Conservation (phyloP, 1,140 invertebrate genomes). For the Drosophila leontia region DNA sequence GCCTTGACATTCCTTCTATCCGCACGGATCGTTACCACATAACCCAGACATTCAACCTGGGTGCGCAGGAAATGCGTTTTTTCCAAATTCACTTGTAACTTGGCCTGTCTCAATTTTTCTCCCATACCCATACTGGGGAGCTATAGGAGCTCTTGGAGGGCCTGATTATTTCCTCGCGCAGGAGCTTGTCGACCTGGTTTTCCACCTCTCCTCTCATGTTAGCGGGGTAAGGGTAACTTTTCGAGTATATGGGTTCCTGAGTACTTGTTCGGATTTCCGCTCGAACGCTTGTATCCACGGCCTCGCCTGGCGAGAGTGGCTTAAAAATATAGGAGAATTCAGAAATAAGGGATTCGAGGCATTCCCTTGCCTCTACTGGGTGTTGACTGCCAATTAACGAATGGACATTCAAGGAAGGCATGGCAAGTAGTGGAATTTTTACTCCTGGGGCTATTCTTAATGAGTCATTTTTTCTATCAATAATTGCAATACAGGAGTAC, state of each 20-base stretch:
- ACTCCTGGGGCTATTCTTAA: no score
- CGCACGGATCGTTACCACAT: background rate
- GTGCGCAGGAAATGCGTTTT: background rate
- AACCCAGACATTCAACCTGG: no score
- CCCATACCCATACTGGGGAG: background rate
- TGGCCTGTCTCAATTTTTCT: no score
- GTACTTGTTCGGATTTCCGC: background rate
- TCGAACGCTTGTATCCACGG: background rate
- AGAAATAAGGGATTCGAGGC: background rate
- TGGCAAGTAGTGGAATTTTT: no score
- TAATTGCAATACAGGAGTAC: no score
- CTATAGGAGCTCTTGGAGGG: no score
- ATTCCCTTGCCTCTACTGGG: no score
- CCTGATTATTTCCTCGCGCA: background rate
- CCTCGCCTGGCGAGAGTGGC: background rate
- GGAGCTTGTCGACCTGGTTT: background rate
- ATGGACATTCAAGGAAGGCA: no score
- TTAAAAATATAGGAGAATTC: constrained; percentile 3
- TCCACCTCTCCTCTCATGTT: constrained; percentile 3
- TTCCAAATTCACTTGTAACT: background rate
- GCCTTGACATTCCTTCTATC: background rate
- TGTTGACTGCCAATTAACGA: no score
- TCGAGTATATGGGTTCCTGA: background rate
- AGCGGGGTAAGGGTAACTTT: constrained; percentile 1
- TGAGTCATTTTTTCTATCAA: no score